phyloP scores from a whole-genome alignment of 2,113 vertebrate genomes.

The Nesogale talazaci region DNA sequence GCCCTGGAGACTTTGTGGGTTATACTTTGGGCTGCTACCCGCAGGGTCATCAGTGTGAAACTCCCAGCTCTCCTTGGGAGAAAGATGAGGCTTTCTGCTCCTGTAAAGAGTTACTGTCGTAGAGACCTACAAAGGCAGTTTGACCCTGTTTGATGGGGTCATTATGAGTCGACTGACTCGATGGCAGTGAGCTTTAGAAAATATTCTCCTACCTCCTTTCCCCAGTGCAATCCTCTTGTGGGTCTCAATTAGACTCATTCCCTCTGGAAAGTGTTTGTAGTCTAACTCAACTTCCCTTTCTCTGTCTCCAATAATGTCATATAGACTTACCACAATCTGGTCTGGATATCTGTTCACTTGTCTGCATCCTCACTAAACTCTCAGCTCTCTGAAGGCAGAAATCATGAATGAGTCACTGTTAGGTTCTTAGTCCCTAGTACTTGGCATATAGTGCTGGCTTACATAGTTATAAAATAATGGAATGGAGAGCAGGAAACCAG shows the following conservation, averaged over 20 bases:
- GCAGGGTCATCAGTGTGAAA: no score
- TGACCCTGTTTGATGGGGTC: no score
- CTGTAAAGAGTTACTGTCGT: no score
- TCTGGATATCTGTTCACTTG: not conserved
- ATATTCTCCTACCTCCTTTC: not conserved
- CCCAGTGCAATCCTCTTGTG: not conserved
- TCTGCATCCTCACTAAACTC: not conserved
- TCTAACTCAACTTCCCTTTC: not conserved
- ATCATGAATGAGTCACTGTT: slow-evolving; percentile 13
- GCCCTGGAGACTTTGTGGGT: no score
- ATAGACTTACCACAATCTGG: not conserved
- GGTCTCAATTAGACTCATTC: not conserved
- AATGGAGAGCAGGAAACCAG: not conserved
- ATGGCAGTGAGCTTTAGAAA: not conserved
- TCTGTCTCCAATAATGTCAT: not conserved
- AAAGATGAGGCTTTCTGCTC: no score
- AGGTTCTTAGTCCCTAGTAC: not conserved
- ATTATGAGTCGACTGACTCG: no score
- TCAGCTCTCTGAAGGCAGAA: slow-evolving; percentile 14
- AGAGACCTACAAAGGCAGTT: no score
- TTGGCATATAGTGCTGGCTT: not conserved
- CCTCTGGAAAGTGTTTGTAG: not conserved
- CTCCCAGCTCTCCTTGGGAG: no score
- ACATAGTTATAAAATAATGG: slow-evolving; percentile 39
- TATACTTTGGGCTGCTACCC: no score